Percentiles rank a stretch among this genome's conserved stretches.
Evolutionary conservation across 2,888 invertebrate genomes (phyloP).

Genomic region (Junonia oenone): DNA sequence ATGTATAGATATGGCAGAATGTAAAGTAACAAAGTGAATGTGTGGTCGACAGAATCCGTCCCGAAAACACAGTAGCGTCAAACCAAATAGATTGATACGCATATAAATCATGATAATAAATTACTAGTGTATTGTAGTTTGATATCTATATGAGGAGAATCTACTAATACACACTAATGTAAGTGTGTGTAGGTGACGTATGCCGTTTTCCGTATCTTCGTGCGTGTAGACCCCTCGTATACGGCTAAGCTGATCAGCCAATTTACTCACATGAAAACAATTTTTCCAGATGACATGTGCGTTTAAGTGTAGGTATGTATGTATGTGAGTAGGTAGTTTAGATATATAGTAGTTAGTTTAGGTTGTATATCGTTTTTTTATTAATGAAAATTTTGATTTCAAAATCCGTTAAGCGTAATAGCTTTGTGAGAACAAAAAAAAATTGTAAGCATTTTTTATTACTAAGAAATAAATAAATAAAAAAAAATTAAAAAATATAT

Average conservation of each 20-base stretch:
- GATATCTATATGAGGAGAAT: conserved; percentile 10
- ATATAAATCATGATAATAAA: conserved; percentile 21
- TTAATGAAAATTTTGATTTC: too few species aligned
- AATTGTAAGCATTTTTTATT: too few species aligned
- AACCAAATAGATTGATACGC: conserved; percentile 22
- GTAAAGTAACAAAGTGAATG: conserved; percentile 9
- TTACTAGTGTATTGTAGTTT: conserved; percentile 10
- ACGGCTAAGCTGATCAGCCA: background rate
- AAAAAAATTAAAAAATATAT: too few species aligned
- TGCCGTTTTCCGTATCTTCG: background rate
- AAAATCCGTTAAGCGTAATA: too few species aligned
- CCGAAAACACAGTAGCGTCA: conserved; percentile 21
- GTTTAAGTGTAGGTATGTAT: background rate
- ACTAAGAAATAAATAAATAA: too few species aligned
- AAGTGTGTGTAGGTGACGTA: background rate
- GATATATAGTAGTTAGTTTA: too few species aligned
- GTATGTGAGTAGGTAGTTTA: too few species aligned
- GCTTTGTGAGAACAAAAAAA: too few species aligned
- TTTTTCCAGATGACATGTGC: background rate
- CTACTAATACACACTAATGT: background rate
- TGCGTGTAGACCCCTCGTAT: background rate
- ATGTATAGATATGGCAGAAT: conserved; percentile 12
- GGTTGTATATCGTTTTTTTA: too few species aligned
- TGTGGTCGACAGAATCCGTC: conserved; percentile 20
- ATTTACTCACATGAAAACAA: background rate